These are phyloP conservation scores for Meliscaeva auricollis DNA, from an alignment of 2,888 invertebrate species.

Conservation along the genomic window DNA sequence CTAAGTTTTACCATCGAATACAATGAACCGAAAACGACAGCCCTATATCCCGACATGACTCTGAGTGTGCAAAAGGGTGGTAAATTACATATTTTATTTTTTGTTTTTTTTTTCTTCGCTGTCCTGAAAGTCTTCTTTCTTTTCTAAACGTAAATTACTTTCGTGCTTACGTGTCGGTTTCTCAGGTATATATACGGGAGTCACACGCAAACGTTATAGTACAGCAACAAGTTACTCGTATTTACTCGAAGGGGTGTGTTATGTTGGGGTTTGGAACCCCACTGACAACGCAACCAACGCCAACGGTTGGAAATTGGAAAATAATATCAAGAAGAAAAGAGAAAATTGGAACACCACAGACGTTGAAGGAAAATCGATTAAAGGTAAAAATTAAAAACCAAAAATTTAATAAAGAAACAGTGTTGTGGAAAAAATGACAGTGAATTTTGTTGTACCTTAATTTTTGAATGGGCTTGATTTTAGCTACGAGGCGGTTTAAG, in stretches of 20 bases:
- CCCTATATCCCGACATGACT: neutral
- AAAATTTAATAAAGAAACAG: neutral
- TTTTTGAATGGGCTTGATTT: too few species aligned
- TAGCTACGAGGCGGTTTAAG: too few species aligned
- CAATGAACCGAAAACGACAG: conserved; percentile 51
- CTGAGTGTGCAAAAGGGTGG: conserved; percentile 38
- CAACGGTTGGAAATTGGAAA: conserved; percentile 55
- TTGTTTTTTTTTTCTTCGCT: conserved; percentile 11
- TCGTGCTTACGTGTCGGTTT: conserved; percentile 47
- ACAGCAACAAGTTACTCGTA: conserved; percentile 66
- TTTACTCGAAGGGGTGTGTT: conserved; percentile 25
- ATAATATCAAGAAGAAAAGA: conserved; percentile 44
- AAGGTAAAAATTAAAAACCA: conserved; percentile 44
- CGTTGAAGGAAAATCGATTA: conserved; percentile 64
- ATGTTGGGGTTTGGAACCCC: conserved; percentile 23
- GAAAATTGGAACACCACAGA: conserved; percentile 47
- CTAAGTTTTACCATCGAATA: conserved; percentile 50
- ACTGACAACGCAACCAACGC: conserved; percentile 13
- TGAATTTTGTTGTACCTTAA: neutral
- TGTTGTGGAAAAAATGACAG: neutral
- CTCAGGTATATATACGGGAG: conserved; percentile 30
- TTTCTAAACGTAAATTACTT: conserved; percentile 50
- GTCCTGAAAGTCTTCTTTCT: conserved; percentile 22
- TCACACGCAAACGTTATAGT: conserved; percentile 45
- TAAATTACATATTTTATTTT: conserved; percentile 32